Conservation (phyloP, 1,140 invertebrate species). For the Drosophila miranda region DNA sequence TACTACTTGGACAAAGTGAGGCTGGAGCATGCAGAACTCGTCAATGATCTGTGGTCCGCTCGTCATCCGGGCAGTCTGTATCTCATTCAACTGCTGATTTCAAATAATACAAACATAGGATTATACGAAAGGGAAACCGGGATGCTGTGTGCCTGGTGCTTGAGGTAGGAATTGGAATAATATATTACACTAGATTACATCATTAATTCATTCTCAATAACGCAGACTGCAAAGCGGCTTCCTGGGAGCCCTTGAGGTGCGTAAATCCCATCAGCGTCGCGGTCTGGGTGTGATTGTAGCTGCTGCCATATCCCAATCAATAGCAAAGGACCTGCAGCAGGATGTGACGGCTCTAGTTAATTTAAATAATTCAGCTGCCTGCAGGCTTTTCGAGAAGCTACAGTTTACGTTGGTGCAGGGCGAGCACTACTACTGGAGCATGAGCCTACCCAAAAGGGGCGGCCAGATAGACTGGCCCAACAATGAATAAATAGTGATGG, state of each 20-base stretch:
- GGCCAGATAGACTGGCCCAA: slow-evolving; percentile 34
- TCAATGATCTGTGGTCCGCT: slow-evolving; percentile 70
- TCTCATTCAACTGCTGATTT: slow-evolving; percentile 67
- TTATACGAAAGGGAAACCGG: slow-evolving; percentile 45
- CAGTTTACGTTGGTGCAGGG: slow-evolving; percentile 30
- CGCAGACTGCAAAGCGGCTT: slow-evolving; percentile 67
- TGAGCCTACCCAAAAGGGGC: slow-evolving; percentile 27
- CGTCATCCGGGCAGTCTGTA: slow-evolving; percentile 66
- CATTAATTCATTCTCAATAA: too few species aligned
- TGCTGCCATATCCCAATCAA: slow-evolving; percentile 38
- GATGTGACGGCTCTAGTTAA: slow-evolving; percentile 63
- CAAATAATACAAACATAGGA: slow-evolving; percentile 60
- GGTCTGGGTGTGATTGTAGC: slow-evolving; percentile 54
- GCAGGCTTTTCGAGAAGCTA: slow-evolving; percentile 54
- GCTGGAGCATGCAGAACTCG: slow-evolving; percentile 53
- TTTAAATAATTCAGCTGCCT: slow-evolving; percentile 42
- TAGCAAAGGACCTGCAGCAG: slow-evolving; percentile 47
- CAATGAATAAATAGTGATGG: slow-evolving; percentile 17
- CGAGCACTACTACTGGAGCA: slow-evolving; percentile 61
- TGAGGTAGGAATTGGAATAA: slow-evolving; percentile 42
- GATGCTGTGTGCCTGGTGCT: slow-evolving; percentile 73
- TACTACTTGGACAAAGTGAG: slow-evolving; percentile 51
- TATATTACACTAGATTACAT: background rate
- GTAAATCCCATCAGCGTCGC: slow-evolving; percentile 43
- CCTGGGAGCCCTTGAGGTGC: slow-evolving; percentile 64